These are phyloP conservation scores for Bombus superbus DNA, from an alignment of 1,140 invertebrate species.

Conservation along the genomic window DNA sequence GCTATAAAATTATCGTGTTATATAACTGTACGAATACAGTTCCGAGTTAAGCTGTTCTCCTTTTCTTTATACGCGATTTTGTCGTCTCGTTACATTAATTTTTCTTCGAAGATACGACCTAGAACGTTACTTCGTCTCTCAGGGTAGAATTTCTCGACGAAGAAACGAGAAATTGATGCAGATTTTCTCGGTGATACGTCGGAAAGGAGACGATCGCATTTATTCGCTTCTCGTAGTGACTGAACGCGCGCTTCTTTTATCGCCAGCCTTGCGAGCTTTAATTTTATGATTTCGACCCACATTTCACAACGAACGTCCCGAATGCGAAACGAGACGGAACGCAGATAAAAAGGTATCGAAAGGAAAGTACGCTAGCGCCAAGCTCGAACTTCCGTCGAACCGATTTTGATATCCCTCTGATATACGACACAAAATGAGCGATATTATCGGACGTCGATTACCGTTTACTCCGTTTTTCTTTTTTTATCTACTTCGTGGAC, in stretches of 20 bases:
- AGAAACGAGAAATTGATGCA: constrained; percentile 3
- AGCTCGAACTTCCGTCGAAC: background rate
- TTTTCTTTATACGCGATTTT: no score
- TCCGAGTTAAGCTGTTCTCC: no score
- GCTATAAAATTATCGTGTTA: no score
- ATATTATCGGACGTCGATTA: background rate
- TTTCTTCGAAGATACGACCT: background rate
- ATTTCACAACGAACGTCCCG: constrained; percentile 35
- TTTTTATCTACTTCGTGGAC: rapidly evolving
- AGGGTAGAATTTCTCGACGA: no score
- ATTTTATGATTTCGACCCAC: constrained; percentile 42
- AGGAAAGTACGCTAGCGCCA: background rate
- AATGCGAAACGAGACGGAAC: constrained; percentile 45
- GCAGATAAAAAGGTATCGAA: constrained; percentile 25
- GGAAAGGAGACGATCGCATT: constrained; percentile 16
- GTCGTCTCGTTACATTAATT: background rate
- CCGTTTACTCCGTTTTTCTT: background rate
- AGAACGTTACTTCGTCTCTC: background rate
- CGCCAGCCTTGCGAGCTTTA: constrained; percentile 22
- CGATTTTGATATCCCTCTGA: background rate
- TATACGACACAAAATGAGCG: background rate
- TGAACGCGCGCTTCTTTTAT: background rate
- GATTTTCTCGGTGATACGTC: constrained; percentile 2
- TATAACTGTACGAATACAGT: no score
- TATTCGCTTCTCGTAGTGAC: background rate